Percentiles rank a stretch among this genome's conserved stretches.
Evolutionary conservation across 2,113 vertebrate genomes (phyloP).

Genomic region (Eudyptes chrysolophus): DNA sequence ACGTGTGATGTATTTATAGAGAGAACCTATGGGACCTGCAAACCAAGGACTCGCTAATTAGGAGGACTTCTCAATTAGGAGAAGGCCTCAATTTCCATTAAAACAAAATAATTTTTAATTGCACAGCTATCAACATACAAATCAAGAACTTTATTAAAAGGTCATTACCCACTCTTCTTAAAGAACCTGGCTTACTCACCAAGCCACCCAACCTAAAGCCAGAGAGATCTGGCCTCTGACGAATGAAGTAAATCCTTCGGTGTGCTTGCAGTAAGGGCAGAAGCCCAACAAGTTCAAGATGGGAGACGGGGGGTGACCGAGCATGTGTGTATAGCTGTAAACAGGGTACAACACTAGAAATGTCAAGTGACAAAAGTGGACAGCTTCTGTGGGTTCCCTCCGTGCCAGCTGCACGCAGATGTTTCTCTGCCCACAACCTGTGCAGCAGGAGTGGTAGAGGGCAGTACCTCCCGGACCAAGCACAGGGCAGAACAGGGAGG

Average conservation of each 20-base stretch:
- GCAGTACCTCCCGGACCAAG: background rate
- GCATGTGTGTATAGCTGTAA: background rate
- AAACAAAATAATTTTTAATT: slow-evolving; percentile 12
- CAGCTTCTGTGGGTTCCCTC: background rate
- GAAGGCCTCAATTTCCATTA: slow-evolving; percentile 1
- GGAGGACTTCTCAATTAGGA: slow-evolving; percentile 26
- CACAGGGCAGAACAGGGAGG: background rate
- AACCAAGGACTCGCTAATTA: background rate
- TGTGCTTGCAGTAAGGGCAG: background rate
- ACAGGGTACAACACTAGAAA: background rate
- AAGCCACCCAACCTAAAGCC: slow-evolving; percentile 18
- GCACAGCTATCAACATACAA: slow-evolving; percentile 43
- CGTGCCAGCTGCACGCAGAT: background rate
- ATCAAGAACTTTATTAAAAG: slow-evolving; percentile 12
- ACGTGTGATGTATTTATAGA: slow-evolving; percentile 69
- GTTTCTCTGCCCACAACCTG: background rate
- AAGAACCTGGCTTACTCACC: slow-evolving; percentile 24
- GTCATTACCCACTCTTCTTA: slow-evolving; percentile 34
- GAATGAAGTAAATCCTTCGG: background rate
- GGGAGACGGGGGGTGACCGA: background rate
- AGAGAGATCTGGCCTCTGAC: background rate
- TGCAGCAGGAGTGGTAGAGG: background rate
- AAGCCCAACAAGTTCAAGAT: background rate
- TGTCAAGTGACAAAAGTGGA: background rate
- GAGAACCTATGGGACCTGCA: slow-evolving; percentile 33